Evolutionary conservation across 2,113 vertebrate genomes (phyloP), one percentile per base, ranked within the genome.

Genomic region (Eulemur rufifrons): DNA sequence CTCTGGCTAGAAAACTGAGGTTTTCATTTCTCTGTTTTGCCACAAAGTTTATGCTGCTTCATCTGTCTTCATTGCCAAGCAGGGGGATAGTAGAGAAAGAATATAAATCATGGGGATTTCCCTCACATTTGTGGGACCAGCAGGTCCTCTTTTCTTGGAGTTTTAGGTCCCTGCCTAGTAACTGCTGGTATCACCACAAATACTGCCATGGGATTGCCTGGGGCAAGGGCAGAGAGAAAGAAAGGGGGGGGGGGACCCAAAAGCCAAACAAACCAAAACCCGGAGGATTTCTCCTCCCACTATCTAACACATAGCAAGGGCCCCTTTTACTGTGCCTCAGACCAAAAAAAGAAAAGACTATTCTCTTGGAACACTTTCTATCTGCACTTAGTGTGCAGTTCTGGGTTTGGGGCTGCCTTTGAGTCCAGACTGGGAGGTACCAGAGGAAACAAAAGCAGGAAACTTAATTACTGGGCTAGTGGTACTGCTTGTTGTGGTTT

Each of bases 361-460:
- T 74, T 89, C 12, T 95, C 18, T 95, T 84, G 32, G 42, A 80
- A 3, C 20, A 21, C n/a, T 87, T 90, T 87, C 76, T 95, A 11
- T 64, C 63, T 86, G 34, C 34, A 29, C 11, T 78, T 86, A 56
- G 12, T 90, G 42, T 89, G 50, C 45, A 68, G 5, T 91, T 94
- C 13, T 54, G 45, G 39, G 39, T 92, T 81, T 52, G 42, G 27
- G 77, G 50, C 39, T 92, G 37, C 54, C 64, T n/a, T 45, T 87
- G 68, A 89, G 45, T 94, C 54, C 39, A 37, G 56, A 13, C 73
- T 66, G n/a, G 54, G 47, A 68, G 59, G 18, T 89, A 50, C 32
- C 80, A 82, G 61, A 86, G 88, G 78, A 86, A 95, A 83, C 42
- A 84, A 87, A 96, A 87, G 37, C 50, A 76, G 82, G 64, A 92